Base-by-base conservation (phyloP, 2,797 vertebrate species). In the Brachyalestes nurse region DNA sequence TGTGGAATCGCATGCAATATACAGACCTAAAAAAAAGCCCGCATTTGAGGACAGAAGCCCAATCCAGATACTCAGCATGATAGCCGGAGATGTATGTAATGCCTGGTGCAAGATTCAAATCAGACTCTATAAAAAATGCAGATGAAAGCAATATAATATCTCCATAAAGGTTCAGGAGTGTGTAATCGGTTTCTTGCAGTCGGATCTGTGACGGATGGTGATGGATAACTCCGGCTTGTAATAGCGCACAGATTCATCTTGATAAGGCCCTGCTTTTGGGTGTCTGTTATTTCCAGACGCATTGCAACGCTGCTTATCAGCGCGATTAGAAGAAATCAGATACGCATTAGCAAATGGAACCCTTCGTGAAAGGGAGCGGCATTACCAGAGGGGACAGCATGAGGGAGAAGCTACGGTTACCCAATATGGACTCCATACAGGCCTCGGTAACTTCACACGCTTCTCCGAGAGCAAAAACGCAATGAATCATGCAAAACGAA, bases 111-210 rank as follows among this genome's bases (percentile, higher is more conserved):
- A 88, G 84, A 91, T 92, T 89, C 85, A 74, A 89, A 90, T 91
- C 89, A 75, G 89, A 83, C 61, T 66, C 73, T 89, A 94, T 94
- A 89, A 94, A 95, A 94, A 94, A 94, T 94, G 93, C 92, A 95
- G 93, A 93, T 89, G 89, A 91, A 93, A 91, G 91, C 92, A 94
- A 94, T 94, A 93, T 93, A 93, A 94, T 94, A 94, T 93, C 92
- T 94, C 90, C 93, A 93, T 93, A 92, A 94, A 91, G 93, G 93
- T 88, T 89, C 84, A 85, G 78, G 66, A 86, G 86, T 86, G 86
- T 92, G 91, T 93, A 91, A 94, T 93, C 91, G 83, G 89, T 92
- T 93, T 92, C 89, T 89, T 88, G 93, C 87, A 92, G 93, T 91
- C 90, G 89, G 92, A 93, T 92, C 91, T 91, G 85, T 92, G 92